A percentile compares a stretch with the other conserved stretches of the same genome.
Evolutionary conservation across 1,140 invertebrate species (phyloP).

Genomic region (Platyscapa corneri): DNA sequence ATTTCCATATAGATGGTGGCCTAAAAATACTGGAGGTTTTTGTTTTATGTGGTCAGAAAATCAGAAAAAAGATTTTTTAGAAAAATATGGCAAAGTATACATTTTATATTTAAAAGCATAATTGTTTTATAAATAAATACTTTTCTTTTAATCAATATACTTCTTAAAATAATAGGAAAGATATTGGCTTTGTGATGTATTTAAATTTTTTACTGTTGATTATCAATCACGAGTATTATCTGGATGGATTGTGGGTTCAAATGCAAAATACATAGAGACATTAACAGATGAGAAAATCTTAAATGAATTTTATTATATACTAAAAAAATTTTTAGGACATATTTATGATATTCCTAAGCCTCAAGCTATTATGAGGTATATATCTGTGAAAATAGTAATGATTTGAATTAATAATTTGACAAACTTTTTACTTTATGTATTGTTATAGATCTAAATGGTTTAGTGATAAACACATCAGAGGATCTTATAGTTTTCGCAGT

Average conservation of each 20-base stretch:
- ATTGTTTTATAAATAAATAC: constrained; percentile 25
- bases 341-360: constrained; percentile 75
- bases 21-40: constrained; percentile 69
- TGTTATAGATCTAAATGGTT: constrained; percentile 80
- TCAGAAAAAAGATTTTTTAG: constrained; percentile 68
- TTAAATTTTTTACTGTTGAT: constrained; percentile 79
- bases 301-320: constrained; percentile 70
- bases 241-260: constrained; percentile 77
- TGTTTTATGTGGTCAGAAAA: constrained; percentile 75
- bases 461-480: constrained; percentile 79
- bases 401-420: background rate
- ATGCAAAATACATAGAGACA: constrained; percentile 77
- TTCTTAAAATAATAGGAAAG: constrained; percentile 59
- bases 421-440: background rate
- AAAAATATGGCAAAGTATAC: constrained; percentile 55
- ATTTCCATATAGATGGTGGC: constrained; percentile 80
- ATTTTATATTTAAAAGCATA: constrained; percentile 24
- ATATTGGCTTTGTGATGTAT: constrained; percentile 80
- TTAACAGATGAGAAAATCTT: constrained; percentile 72
- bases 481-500: constrained; percentile 82
- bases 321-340: constrained; percentile 73
- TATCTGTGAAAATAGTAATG: background rate
- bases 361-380: constrained; percentile 65
- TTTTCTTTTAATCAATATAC: constrained; percentile 18
- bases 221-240: constrained; percentile 81